Base-by-base conservation (phyloP, 2,797 vertebrate genomes). In the Scarus forsteni region DNA sequence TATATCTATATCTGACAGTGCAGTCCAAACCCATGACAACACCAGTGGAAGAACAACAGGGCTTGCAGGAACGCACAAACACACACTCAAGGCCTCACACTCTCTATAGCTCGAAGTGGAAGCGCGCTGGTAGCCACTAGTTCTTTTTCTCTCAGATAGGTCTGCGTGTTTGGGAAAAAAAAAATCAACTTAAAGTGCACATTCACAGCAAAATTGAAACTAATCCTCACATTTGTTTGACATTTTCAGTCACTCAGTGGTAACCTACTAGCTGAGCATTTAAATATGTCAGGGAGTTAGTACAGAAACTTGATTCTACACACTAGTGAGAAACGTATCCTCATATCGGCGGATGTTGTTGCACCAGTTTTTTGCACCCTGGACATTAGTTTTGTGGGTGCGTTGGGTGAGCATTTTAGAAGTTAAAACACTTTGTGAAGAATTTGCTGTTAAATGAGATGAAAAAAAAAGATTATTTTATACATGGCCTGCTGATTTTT, bases 401-500 rank as follows among this genome's bases (percentile, higher is more conserved):
- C 94, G 93, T 93, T 95, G 96, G 95, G 95, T 96, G 90, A 94
- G 93, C 94, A 92, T 94, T 95, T 94, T 95, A 93, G 94, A 96
- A 97, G 95, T 93, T 95, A 94, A 97, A 92, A 97, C 96, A 97
- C 96, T 99, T 98, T 98, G 97, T 97, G 96, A 95, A 97, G 95
- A 98, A 98, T 97, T 99, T 98, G 97, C 97, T 98, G 98, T 98
- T 97, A 97, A 93, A 92, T 88, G 88, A 92, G 88, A 97, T 94
- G 81, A 90, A 89, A 93, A 91, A 93, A 89, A 93, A 90, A 97
- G 98, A 97, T 98, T 98, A 96, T 97, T 99, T 99, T 99, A 96
- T 99, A 99, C 96, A 98, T 97, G 98, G 97, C 97, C 97, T 98
- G 97, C 98, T 99, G 97, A 98, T 97, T 98, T 96, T 98, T 98